Evolutionary conservation across 2,113 vertebrate genomes (phyloP), one percentile per base, ranked within the genome.

Genomic region (Prietella phreatophila): DNA sequence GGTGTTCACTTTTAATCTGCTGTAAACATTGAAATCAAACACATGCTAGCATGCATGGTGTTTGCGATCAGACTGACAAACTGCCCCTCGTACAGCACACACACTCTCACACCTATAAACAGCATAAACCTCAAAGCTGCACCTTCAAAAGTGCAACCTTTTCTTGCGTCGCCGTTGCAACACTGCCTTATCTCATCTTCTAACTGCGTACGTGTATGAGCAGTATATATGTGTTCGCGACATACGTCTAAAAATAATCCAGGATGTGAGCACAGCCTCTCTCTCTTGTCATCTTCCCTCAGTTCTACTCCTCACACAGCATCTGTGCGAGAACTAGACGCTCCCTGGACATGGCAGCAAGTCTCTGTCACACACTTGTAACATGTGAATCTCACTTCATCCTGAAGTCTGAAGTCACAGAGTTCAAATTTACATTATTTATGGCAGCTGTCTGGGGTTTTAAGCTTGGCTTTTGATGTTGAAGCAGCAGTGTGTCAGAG

Each of bases 21-120:
- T 87, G 76, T 71, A 87, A 82, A 79, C 47, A 85, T 22, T 85
- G 67, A 86, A 90, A 86, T 83, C 69, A 86, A 81, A 82, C 86
- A 61, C 42, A 85, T 20, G 42, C 87, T 84, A 69, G 84, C 82
- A 22, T 47, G 65, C 25, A 75, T 88, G 80, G 63, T 82, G 84
- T 86, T 88, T 87, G 17, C 84, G 20, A 67, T 30, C 47, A 55
- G 10, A 53, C 63, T 82, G 83, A 71, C 89, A 86, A 90, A 88
- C 79, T 88, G 86, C 56, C 86, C 76, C 76, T 63, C 75, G n/a
- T n/a, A 73, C 75, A 80, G 27, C 83, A 25, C 82, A 85, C 80
- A 87, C 80, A 79, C 55, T 14, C 42, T 50, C 61, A 50, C 60
- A 19, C 42, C 42, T 17, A 80, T 22, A 65, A 56, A 42, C 63